Base-by-base conservation (phyloP, 2,888 invertebrate species). In the Epistrophe eligans region DNA sequence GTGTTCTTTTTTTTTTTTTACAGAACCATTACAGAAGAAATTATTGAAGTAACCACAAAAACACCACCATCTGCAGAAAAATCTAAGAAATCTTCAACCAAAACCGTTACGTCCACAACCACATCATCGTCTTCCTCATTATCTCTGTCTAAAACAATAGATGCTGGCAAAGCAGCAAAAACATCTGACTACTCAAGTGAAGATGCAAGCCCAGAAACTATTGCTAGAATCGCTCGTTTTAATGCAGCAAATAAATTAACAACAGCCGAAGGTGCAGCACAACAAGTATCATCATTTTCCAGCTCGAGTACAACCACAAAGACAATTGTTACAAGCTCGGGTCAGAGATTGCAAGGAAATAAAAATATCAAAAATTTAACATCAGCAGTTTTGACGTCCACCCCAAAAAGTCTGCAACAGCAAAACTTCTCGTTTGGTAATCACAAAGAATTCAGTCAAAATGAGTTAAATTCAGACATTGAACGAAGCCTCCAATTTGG, bases 161-260 rank as follows among this genome's bases (percentile, higher is more conserved):
- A 76, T 40, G 66, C 40, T 35, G 79, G 83, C 45, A 70, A 88
- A 81, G 24, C 64, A 89, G 85, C 89, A 17, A 90, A 89, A 88
- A 93, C 94, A 76, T 95, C 95, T 17, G 95, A 95, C 90, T 95
- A 95, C 90, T 95, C 90, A 4, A 95, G 95, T 4, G 95, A 95
- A 88, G 95, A 95, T 83, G 88, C 88, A 32, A 91, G 91, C 57
- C 91, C 92, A 28, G 91, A 91, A 60, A 88, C 88, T 71, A 83
- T 83, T 70, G 77, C 82, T 3, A 89, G 88, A 83, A 80, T 50
- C 38, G 73, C 38, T 55, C 72, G 60, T 45, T 57, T 57, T 13
- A 79, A 67, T 67, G 84, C 74, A 17, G 71, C 55, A n/a, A 79
- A 76, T 19, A 76, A 50, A 24, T 13, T 38, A 0, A 7, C 57